Evolutionary conservation across 2,888 invertebrate species (phyloP).

Genomic region (Apotomis betuletana): DNA sequence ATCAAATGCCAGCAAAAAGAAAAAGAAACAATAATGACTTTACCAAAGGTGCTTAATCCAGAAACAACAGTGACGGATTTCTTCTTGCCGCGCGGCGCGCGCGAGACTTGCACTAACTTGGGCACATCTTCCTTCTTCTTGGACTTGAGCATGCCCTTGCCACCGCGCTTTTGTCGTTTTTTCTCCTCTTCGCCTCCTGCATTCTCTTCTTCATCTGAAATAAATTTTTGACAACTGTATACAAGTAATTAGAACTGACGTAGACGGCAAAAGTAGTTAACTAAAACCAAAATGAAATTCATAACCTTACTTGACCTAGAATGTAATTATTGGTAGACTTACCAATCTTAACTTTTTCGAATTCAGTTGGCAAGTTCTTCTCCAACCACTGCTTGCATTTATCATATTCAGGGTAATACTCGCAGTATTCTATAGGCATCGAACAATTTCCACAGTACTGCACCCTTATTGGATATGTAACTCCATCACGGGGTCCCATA

Average conservation of each 20-base stretch:
- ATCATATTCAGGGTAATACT: constrained; percentile 98
- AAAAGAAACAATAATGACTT: constrained; percentile 36
- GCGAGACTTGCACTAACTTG: constrained; percentile 92
- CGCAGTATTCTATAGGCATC: constrained; percentile 99
- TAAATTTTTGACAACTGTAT: not conserved
- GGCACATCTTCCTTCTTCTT: constrained; percentile 97
- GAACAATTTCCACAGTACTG: constrained; percentile 97
- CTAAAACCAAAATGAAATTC: constrained; percentile 11
- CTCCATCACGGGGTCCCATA: constrained; percentile 87
- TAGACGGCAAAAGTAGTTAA: not conserved
- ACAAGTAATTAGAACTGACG: not conserved
- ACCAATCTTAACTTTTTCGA: constrained; percentile 93
- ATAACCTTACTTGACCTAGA: constrained; percentile 43
- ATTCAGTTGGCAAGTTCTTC: constrained; percentile 95
- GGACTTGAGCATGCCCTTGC: constrained; percentile 97
- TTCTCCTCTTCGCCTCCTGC: constrained; percentile 95
- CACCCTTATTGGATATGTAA: constrained; percentile 92
- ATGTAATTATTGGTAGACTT: constrained; percentile 51
- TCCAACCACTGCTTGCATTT: constrained; percentile 99
- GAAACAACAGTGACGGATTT: constrained; percentile 99
- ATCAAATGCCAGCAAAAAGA: not conserved
- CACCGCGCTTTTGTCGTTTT: constrained; percentile 97
- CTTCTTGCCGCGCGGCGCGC: constrained; percentile 98
- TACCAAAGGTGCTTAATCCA: constrained; percentile 97
- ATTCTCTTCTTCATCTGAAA: constrained; percentile 85